Percentiles rank a stretch among this genome's conserved stretches.
phyloP scores from a whole-genome alignment of 2,888 invertebrate species.

The Drosophila sordidula region DNA sequence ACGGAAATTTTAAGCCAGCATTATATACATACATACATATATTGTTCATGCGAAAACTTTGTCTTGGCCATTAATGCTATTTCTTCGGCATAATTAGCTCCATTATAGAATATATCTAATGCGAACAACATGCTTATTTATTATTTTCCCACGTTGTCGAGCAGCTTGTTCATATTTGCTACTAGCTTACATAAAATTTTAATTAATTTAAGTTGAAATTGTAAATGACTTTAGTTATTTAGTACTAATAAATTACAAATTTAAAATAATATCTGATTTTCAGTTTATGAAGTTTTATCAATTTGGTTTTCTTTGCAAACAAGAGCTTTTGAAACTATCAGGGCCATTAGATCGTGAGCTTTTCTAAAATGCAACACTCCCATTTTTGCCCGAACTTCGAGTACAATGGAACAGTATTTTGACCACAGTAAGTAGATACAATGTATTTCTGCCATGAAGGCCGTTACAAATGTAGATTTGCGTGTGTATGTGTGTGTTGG shows the following conservation, averaged over 20 bases:
- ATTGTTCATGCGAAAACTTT: slow-evolving; percentile 9
- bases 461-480: slow-evolving; percentile 50
- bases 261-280: background rate
- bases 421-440: slow-evolving; percentile 45
- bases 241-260: background rate
- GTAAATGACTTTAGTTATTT: background rate
- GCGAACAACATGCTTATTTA: background rate
- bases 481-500: slow-evolving; percentile 32
- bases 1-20: slow-evolving; percentile 20
- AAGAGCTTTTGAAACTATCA: slow-evolving; percentile 55
- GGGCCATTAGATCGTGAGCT: slow-evolving; percentile 45
- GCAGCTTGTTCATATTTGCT: background rate
- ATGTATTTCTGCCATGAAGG: slow-evolving; percentile 50
- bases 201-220: background rate
- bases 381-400: slow-evolving; percentile 37
- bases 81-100: background rate
- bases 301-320: slow-evolving; percentile 8
- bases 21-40: slow-evolving; percentile 5
- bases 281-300: background rate
- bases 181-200: background rate
- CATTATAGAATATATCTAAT: background rate
- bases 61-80: background rate
- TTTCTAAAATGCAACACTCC: slow-evolving; percentile 59
- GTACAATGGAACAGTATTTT: slow-evolving; percentile 51
- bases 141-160: background rate